A percentile compares a stretch with the other conserved stretches of the same genome.
phyloP scores from a whole-genome alignment of 2,888 invertebrate species.

The Agelastica alni region DNA sequence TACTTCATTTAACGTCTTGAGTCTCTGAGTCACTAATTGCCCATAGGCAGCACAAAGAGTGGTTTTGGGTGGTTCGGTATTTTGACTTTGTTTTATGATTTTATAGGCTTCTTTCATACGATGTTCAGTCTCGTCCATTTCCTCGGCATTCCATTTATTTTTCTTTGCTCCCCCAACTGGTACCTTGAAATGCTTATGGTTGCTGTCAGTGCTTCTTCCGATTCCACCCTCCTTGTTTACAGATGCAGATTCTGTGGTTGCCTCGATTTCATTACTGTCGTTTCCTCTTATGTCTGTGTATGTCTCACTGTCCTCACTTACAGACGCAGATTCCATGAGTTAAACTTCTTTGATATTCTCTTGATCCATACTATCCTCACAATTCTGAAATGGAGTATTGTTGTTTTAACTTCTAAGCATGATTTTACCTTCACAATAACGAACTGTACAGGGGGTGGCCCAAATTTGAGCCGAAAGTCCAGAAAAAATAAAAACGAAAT shows the following conservation, averaged over 20 bases:
- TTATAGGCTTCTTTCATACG: slow-evolving; percentile 1
- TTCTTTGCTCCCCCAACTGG: slow-evolving; percentile 4
- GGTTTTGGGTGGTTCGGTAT: slow-evolving; percentile 5
- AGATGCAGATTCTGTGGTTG: slow-evolving; percentile 4
- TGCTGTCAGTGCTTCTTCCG: slow-evolving; percentile 7
- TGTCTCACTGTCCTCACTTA: slow-evolving; percentile 4
- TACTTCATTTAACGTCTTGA: slow-evolving; percentile 1
- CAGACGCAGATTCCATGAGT: slow-evolving; percentile 9
- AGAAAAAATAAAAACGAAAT: too few relatives aligned
- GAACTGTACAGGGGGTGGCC: neutral
- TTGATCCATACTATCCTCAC: slow-evolving; percentile 6
- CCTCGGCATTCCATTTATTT: slow-evolving; percentile 2
- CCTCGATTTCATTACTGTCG: slow-evolving; percentile 3
- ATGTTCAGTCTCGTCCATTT: slow-evolving; percentile 1
- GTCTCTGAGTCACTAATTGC: slow-evolving; percentile 2
- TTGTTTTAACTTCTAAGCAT: neutral
- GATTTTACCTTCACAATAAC: neutral
- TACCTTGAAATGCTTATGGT: slow-evolving; percentile 3
- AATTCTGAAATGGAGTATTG: slow-evolving; percentile 5
- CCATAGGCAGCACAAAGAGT: neutral
- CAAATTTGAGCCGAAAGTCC: neutral
- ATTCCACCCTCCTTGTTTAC: slow-evolving; percentile 8
- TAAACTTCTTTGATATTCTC: neutral
- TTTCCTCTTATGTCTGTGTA: neutral
- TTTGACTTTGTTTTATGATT: neutral